These are phyloP conservation scores for Platysteira castanea DNA, from an alignment of 2,113 vertebrate species.

Conservation along the genomic window DNA sequence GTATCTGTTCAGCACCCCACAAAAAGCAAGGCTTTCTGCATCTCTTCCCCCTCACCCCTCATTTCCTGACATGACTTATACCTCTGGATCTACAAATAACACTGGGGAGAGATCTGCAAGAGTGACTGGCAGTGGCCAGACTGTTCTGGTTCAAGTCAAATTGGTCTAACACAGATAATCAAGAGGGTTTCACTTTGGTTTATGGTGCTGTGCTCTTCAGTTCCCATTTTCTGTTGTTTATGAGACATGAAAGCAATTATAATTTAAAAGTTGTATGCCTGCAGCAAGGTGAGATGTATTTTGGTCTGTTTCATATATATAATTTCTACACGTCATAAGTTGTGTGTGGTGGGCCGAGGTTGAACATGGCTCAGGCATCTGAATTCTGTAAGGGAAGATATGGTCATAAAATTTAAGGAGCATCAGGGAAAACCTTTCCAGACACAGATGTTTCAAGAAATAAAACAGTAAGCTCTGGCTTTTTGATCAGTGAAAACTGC, in stretches of 20 bases:
- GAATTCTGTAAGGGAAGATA: not conserved
- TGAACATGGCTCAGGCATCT: not conserved
- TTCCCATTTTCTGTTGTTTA: not conserved
- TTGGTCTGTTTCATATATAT: not conserved
- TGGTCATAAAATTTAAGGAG: not conserved
- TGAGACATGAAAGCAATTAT: not conserved
- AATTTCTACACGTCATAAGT: not conserved
- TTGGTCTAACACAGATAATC: not conserved
- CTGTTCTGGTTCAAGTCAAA: not conserved
- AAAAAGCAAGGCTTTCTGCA: not conserved
- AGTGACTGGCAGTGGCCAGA: not conserved
- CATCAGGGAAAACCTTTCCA: not conserved
- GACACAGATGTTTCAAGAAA: not conserved
- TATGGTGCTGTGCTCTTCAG: not conserved
- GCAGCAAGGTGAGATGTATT: not conserved
- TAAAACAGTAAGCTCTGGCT: not conserved
- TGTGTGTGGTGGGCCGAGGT: not conserved
- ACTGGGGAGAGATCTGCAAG: not conserved
- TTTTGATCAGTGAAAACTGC: not conserved
- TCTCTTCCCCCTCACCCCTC: not conserved
- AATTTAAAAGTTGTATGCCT: not conserved
- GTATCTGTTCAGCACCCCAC: constrained; percentile 30
- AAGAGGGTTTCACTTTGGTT: not conserved
- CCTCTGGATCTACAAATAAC: not conserved
- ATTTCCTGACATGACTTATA: not conserved